Base-by-base conservation (phyloP, 2,113 vertebrate genomes). In the Hippocampus mohnikei region DNA sequence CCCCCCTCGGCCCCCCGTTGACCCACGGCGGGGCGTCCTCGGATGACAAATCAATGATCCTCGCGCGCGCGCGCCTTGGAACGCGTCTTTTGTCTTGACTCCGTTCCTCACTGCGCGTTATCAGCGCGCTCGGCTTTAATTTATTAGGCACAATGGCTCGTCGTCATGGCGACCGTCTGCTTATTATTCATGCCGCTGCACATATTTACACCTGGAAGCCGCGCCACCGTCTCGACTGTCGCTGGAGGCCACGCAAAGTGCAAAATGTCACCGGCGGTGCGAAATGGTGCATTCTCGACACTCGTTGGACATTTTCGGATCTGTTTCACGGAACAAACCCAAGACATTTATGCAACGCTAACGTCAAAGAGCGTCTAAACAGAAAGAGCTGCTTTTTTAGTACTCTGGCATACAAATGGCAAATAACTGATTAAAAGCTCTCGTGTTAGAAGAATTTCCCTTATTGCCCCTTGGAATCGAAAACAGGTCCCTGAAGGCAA, bases 171-270 rank as follows among this genome's bases (percentile, higher is more conserved):
- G 72, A 25, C 74, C n/a, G 56, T 25, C 50, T 70, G 58, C 21
- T 81, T 69, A 72, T 75, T 78, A 80, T 82, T 83, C 70, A 78
- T 75, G 44, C 16, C 5, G 62, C 9, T 75, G 62, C 55, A 72
- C 66, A 52, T 61, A 64, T 80, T 81, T 50, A 84, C 74, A 84
- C 79, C 75, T 82, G 79, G 71, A 83, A 70, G 78, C 62, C 44
- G 23, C 48, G 20, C 53, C 55, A 53, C 60, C 50, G 1, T 73
- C 71, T 76, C 69, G 56, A 63, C 60, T 15, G 25, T 67, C 18
- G 18, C 61, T 73, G 20, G 33, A 75, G 68, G 77, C 71, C 71
- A 48, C 1, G 0, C 13, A 15, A 48, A 41, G 62, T 66, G 72
- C 70, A 73, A 41, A 60, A 71, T 73, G 52, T 80, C 29, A 40